phyloP scores from a whole-genome alignment of 2,888 invertebrate genomes.

The Dexiosoma caninum region DNA sequence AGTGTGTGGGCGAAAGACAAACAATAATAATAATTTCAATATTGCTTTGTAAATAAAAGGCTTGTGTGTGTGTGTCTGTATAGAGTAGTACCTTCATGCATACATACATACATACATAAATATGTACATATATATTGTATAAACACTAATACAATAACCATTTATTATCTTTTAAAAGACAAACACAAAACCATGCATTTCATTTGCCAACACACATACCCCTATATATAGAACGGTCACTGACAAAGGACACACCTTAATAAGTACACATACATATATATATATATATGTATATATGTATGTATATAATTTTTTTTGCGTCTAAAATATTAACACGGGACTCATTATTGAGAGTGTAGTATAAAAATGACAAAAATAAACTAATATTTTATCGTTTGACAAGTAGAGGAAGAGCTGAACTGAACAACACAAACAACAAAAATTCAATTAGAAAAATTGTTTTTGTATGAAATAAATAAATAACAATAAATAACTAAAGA shows the following conservation, averaged over 20 bases:
- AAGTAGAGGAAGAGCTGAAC: background rate
- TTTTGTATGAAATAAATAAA: conserved; percentile 41
- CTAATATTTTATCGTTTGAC: conserved; percentile 56
- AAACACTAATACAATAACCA: conserved; percentile 34
- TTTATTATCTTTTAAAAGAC: conserved; percentile 35
- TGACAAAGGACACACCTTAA: conserved; percentile 51
- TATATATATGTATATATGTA: too few species aligned
- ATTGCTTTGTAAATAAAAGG: conserved; percentile 50
- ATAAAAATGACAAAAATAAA: conserved; percentile 25
- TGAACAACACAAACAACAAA: conserved; percentile 5
- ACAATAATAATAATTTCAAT: conserved; percentile 56
- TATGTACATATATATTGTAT: background rate
- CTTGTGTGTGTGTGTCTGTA: conserved; percentile 4
- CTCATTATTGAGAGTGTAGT: conserved; percentile 52
- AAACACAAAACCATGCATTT: background rate
- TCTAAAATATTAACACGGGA: conserved; percentile 60
- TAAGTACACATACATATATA: too few species aligned
- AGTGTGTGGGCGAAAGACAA: conserved; percentile 34
- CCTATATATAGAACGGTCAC: too few species aligned
- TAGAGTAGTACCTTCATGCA: too few species aligned
- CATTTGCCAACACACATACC: background rate
- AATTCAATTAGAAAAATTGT: conserved; percentile 61
- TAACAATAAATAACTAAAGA: background rate
- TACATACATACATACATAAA: too few species aligned
- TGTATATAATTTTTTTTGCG: conserved; percentile 3